A percentile compares a stretch with the other conserved stretches of the same genome.
phyloP scores from a whole-genome alignment of 2,113 vertebrate species.

The Lucifuga dentata region DNA sequence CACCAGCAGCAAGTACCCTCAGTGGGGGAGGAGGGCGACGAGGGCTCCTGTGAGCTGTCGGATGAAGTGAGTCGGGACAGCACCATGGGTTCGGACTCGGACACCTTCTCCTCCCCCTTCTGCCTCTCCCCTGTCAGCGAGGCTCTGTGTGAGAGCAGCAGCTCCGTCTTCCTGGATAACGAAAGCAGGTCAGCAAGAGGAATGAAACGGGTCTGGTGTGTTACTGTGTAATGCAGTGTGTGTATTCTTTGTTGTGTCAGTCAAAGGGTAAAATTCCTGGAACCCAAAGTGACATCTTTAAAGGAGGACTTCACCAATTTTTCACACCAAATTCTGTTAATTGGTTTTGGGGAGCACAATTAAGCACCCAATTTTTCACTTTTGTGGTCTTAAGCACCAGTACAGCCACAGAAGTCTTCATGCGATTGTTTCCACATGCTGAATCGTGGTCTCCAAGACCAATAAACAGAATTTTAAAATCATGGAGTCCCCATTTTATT shows the following conservation, averaged over 20 bases:
- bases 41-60: conserved; percentile 91
- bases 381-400: no score
- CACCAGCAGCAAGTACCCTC: conserved; percentile 65
- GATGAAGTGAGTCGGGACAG: conserved; percentile 95
- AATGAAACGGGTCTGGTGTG: background rate
- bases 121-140: conserved; percentile 94
- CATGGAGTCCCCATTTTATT: no score
- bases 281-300: no score
- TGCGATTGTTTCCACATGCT: no score
- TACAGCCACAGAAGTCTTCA: no score
- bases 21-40: conserved; percentile 85
- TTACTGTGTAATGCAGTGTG: background rate
- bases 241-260: background rate
- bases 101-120: conserved; percentile 96
- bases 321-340: no score
- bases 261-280: background rate
- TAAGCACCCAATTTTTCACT: no score
- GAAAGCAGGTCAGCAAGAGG: conserved; percentile 86
- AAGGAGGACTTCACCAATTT: no score
- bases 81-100: conserved; percentile 93
- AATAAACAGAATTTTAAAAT: no score
- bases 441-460: no score
- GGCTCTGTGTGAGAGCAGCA: conserved; percentile 88
- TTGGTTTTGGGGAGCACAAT: no score
- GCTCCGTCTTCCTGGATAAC: conserved; percentile 90